These are phyloP conservation scores for Anomalospiza imberbis DNA, from an alignment of 2,797 vertebrate species.

Conservation along the genomic window DNA sequence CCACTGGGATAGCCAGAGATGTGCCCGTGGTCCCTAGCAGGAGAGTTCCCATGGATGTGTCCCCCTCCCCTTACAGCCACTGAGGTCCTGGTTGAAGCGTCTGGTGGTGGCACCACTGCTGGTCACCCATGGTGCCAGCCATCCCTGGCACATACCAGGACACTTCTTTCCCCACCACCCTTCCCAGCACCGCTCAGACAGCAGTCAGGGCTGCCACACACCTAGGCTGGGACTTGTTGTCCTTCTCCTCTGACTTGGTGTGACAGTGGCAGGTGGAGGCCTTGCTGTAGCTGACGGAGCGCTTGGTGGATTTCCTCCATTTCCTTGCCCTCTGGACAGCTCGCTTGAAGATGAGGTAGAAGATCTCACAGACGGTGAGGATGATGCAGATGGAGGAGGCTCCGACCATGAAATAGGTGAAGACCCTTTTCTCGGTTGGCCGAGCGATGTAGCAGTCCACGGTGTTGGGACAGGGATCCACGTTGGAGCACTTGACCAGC, in stretches of 20 bases:
- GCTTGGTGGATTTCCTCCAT: constrained; percentile 69
- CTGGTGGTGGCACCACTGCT: background rate
- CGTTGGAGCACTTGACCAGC: constrained; percentile 85
- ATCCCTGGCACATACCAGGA: background rate
- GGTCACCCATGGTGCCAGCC: background rate
- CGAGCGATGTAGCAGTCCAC: constrained; percentile 97
- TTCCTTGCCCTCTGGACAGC: constrained; percentile 52
- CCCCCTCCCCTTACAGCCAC: background rate
- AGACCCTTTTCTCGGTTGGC: constrained; percentile 95
- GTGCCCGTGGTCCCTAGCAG: background rate
- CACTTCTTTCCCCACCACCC: background rate
- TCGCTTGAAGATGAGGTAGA: constrained; percentile 90
- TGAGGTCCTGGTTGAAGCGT: background rate
- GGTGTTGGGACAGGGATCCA: constrained; percentile 87
- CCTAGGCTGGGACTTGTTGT: constrained; percentile 56
- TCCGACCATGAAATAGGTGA: constrained; percentile 98
- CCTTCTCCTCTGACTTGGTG: constrained; percentile 64
- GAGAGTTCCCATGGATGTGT: background rate
- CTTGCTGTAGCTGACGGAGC: constrained; percentile 69
- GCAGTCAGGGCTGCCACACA: constrained; percentile 63
- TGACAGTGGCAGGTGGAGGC: constrained; percentile 75
- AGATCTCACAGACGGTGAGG: constrained; percentile 92
- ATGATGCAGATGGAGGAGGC: constrained; percentile 92
- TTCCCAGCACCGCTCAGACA: constrained; percentile 32
- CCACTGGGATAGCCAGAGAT: background rate